Evolutionary conservation across 2,888 invertebrate genomes (phyloP).

Genomic region (Axea sp.): DNA sequence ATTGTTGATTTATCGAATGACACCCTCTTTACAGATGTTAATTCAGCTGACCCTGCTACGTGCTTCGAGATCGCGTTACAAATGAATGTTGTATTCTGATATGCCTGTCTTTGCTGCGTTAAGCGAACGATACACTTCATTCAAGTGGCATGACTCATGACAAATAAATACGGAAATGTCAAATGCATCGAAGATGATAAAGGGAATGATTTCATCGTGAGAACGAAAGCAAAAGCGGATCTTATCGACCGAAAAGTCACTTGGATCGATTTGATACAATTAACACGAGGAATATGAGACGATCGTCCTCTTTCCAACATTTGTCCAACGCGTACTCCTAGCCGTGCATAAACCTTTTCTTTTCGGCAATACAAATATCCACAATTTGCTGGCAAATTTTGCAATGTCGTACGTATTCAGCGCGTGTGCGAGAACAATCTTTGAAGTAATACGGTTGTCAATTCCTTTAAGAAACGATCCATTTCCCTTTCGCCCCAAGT

Average conservation of each 20-base stretch:
- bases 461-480: too few relatives aligned
- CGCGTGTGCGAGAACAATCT: too few relatives aligned
- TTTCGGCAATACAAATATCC: too few relatives aligned
- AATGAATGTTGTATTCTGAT: conserved; percentile 48
- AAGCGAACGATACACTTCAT: conserved; percentile 30
- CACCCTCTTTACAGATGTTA: conserved; percentile 51
- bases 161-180: conserved; percentile 54
- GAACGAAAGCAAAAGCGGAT: conserved; percentile 24
- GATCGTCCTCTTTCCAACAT: too few relatives aligned
- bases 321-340: too few relatives aligned
- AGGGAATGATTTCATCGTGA: conserved; percentile 24
- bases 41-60: conserved; percentile 53
- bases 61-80: conserved; percentile 45
- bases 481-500: too few relatives aligned
- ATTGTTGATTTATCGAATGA: conserved; percentile 39
- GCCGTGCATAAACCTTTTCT: too few relatives aligned
- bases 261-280: too few relatives aligned
- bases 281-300: too few relatives aligned
- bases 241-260: conserved; percentile 28
- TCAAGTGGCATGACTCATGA: conserved; percentile 51
- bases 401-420: too few relatives aligned
- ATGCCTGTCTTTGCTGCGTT: conserved; percentile 33
- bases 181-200: conserved; percentile 27
- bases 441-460: too few relatives aligned
- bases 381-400: too few relatives aligned